Conservation (phyloP, 2,888 invertebrate species). For the Diaphora mendica region DNA sequence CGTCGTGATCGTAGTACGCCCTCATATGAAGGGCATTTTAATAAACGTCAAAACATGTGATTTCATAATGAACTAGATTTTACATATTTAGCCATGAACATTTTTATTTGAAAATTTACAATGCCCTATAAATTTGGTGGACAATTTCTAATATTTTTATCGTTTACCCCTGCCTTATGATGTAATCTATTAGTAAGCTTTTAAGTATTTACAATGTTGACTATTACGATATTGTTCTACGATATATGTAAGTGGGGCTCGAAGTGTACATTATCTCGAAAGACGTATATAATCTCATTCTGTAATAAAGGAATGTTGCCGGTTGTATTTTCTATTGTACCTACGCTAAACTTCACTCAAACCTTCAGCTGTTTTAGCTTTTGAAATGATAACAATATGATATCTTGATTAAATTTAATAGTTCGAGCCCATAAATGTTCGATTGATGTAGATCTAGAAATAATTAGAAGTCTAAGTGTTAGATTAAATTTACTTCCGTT, state of each 20-base stretch:
- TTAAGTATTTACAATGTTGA: slow-evolving; percentile 85
- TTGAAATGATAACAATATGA: slow-evolving; percentile 48
- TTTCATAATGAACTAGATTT: slow-evolving; percentile 59
- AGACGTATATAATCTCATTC: slow-evolving; percentile 30
- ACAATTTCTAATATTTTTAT: slow-evolving; percentile 77
- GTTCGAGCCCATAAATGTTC: slow-evolving; percentile 71
- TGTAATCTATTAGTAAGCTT: slow-evolving; percentile 77
- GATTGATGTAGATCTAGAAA: slow-evolving; percentile 72
- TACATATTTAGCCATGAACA: slow-evolving; percentile 60
- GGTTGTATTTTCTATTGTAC: slow-evolving; percentile 48
- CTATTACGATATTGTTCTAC: slow-evolving; percentile 77
- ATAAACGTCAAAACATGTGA: slow-evolving; percentile 50
- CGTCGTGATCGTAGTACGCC: slow-evolving; percentile 47
- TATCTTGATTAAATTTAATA: slow-evolving; percentile 54
- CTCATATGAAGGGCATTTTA: slow-evolving; percentile 39
- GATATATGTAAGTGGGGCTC: slow-evolving; percentile 61
- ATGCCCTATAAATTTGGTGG: slow-evolving; percentile 59
- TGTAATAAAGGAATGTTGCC: slow-evolving; percentile 33
- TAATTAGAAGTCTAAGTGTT: slow-evolving; percentile 73
- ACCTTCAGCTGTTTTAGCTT: slow-evolving; percentile 49
- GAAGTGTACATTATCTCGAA: slow-evolving; percentile 55
- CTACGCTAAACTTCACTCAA: slow-evolving; percentile 34
- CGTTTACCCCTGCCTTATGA: slow-evolving; percentile 78
- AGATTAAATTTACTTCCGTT: slow-evolving; percentile 67
- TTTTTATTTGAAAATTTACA: slow-evolving; percentile 60